Base-by-base conservation (phyloP, 2,888 invertebrate species). In the Acrobasis consociella region DNA sequence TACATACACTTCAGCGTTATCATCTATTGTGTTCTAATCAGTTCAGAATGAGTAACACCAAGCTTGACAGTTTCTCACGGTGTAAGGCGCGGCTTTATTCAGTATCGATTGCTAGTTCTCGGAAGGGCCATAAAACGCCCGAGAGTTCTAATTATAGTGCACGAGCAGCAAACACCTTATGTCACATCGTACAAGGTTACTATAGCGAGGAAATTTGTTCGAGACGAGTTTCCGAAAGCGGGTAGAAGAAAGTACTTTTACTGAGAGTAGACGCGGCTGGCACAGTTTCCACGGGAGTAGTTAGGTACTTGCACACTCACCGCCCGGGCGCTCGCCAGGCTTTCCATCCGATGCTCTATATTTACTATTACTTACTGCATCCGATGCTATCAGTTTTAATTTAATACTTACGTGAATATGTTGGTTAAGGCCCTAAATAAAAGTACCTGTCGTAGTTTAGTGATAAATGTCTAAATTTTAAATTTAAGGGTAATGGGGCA, bases 211-310 rank as follows among this genome's bases (percentile, higher is more conserved):
- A 89, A 89, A 86, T 86, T 83, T 77, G 82, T 83, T 85, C 82
- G 80, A 84, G 85, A 82, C 89, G 76, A 83, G 87, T 90, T 91
- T 92, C 89, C 84, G 89, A 91, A 91, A 90, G 89, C 89, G 88
- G 88, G 83, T 81, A 76, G 87, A 91, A 90, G 91, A 91, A 91
- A 92, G 91, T 90, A 89, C 91, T 92, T 91, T 91, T 92, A 90
- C 91, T 91, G 76, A 81, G 85, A 87, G 89, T 84, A 83, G 80
- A 81, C 79, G 77, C 81, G 82, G 75, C 80, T 88, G 91, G 81
- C 91, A 89, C 84, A 91, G 91, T 92, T 92, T 91, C 91, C 90
- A 91, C 89, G 88, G 76, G 75, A 37, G 16, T 55, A 55, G 39
- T 39, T 55, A 74, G 72, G 66, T 69, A 71, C 71, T 64, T 68